A percentile compares a stretch with the other conserved stretches of the same genome.
These are phyloP conservation scores for Oreonectes daqikongensis DNA, from an alignment of 2,797 vertebrate species.

Conservation along the genomic window DNA sequence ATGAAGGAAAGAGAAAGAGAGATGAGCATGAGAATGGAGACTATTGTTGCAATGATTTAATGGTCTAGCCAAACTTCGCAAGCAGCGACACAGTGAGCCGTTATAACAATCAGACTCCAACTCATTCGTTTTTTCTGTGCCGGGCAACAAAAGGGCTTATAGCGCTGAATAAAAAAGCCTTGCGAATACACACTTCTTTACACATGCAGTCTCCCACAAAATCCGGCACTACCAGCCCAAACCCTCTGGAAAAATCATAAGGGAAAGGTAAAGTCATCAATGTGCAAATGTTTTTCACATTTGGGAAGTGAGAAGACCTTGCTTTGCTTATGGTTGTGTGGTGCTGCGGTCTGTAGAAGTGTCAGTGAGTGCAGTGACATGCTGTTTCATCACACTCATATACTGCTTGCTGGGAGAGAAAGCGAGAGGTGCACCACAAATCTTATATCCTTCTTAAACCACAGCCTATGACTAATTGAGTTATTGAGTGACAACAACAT, in stretches of 20 bases:
- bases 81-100: conserved; percentile 64
- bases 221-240: conserved; percentile 61
- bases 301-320: conserved; percentile 53
- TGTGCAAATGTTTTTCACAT: conserved; percentile 71
- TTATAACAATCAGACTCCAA: conserved; percentile 68
- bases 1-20: conserved; percentile 27
- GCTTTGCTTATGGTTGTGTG: conserved; percentile 35
- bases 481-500: conserved; percentile 19
- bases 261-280: conserved; percentile 66
- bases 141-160: conserved; percentile 58
- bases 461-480: neutral
- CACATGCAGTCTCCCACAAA: conserved; percentile 61
- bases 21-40: conserved; percentile 47
- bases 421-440: conserved; percentile 23
- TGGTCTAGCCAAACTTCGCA: conserved; percentile 46
- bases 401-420: conserved; percentile 5
- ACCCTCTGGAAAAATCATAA: conserved; percentile 65
- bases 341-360: conserved; percentile 30
- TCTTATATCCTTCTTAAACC: conserved; percentile 3
- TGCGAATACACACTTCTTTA: conserved; percentile 56
- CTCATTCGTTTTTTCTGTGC: conserved; percentile 59
- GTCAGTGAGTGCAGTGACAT: conserved; percentile 27
- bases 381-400: conserved; percentile 41
- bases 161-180: conserved; percentile 61
- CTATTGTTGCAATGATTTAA: conserved; percentile 66